Evolutionary conservation across 2,888 invertebrate species (phyloP), one percentile per base, ranked within the genome.

Genomic region (Sicus ferrugineus): DNA sequence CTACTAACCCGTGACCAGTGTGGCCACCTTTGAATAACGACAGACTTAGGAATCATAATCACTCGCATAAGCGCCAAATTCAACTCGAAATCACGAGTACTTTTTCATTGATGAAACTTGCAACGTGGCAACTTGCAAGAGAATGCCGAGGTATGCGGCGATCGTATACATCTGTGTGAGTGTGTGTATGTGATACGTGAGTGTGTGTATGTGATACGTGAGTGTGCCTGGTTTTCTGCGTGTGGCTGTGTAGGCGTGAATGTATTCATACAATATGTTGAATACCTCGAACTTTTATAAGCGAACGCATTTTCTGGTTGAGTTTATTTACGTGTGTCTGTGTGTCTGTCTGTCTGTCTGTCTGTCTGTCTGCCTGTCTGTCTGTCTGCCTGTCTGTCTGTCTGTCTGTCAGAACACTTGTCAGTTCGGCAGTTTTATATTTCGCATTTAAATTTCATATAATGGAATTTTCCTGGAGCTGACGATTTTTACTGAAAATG

Each of bases 121-220:
- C n/a, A n/a, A n/a, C n/a, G n/a, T n/a, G n/a, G n/a, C n/a, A n/a
- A n/a, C n/a, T n/a, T n/a, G n/a, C 52, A 52, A 52, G n/a, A 9
- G 52, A 16, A 9, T 23, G 52, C n/a, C 7, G n/a, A n/a, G 52
- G 52, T 16, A 52, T 7, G 52, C 16, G 5, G 52, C 52, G 52
- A 52, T 5, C n/a, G 38, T 30, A 31, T 16, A 11, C 7, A 26
- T 48, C 28, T 46, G 58, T 59, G 59, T 30, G 64, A 50, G 31
- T 56, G 34, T 46, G 58, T 50, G 31, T 64, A 46, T 64, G 58
- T 23, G 61, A 42, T n/a, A 4, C 59, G 50, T 46, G 21, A 30
- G 59, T 62, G 38, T 34, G 2, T 34, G 34, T 34, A 21, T n/a
- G n/a, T n/a, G 48, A 9, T 42, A 26, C 11, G 28, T 46, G 26